Evolutionary conservation across 1,140 invertebrate genomes (phyloP).

Genomic region (Gyrodactylus salaris): DNA sequence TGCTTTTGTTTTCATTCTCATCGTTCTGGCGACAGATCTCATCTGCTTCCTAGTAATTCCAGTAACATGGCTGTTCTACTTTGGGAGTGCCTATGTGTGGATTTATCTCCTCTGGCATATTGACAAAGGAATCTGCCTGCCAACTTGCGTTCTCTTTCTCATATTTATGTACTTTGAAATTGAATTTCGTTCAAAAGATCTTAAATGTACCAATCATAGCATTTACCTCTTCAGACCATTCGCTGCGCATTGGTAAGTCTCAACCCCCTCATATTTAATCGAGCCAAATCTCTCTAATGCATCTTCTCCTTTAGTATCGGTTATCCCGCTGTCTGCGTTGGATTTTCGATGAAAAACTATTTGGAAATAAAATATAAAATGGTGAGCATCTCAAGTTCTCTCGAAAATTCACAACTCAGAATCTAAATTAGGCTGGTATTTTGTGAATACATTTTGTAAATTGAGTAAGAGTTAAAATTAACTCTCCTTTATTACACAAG

Average conservation of each 20-base stretch:
- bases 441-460: too few relatives aligned
- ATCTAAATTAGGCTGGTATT: too few relatives aligned
- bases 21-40: conserved; percentile 85
- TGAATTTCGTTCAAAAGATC: conserved; percentile 45
- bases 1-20: conserved; percentile 83
- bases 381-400: conserved; percentile 20
- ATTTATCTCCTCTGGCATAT: conserved; percentile 94
- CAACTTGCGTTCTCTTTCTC: conserved; percentile 66
- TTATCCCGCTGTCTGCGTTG: conserved; percentile 77
- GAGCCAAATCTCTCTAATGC: not conserved
- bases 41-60: conserved; percentile 97
- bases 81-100: conserved; percentile 90
- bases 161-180: conserved; percentile 77
- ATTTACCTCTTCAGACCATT: conserved; percentile 77
- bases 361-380: conserved; percentile 54
- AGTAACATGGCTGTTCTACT: conserved; percentile 81
- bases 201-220: conserved; percentile 51
- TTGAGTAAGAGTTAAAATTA: too few relatives aligned
- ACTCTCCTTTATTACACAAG: too few relatives aligned
- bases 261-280: not conserved
- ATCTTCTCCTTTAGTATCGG: conserved; percentile 37
- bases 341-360: conserved; percentile 78
- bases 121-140: conserved; percentile 66
- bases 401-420: not conserved
- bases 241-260: conserved; percentile 63